Base-by-base conservation (phyloP, 1,140 invertebrate genomes). In the Leguminivora glycinivorella region DNA sequence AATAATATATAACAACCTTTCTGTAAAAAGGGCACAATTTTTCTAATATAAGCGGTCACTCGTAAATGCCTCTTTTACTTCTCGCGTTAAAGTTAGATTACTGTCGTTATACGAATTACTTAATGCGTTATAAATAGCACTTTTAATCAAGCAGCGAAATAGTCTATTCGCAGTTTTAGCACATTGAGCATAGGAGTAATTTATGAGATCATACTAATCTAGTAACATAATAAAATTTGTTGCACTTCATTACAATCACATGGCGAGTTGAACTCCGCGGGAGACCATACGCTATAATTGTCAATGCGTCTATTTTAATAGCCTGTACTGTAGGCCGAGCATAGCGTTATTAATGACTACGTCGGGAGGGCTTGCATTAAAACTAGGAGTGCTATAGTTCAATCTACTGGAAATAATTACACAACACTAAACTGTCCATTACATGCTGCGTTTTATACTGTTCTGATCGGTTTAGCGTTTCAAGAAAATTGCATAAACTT, bases 271-370 rank as follows among this genome's bases (percentile, higher is more conserved):
- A 34, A 71, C 83, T 83, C 74, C 72, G 85, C 80, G 85, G 85
- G 87, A 87, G 84, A 83, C 74, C 69, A 75, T 34, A 72, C 68
- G 70, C 73, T 69, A 70, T 70, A 56, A 72, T 72, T 71, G 38
- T 68, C 58, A 63, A 47, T 29, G 70, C 70, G 66, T 67, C 73
- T 78, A 75, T 80, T 75, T 77, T 76, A 68, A 75, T 71, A 56
- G 63, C 25, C 26, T 26, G 25, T 29, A 63, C 26, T 26, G 25
- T 29, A 63, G 58, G 58, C 58, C 19, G 58, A 63, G 58, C 58
- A 63, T 63, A 22, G 7, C 58, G n/a, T 31, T 63, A 63, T 63
- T 63, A 63, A 63, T 63, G 58, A 31, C 58, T 17, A 17, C 26
- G 58, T 63, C 25, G 22, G 26, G 58, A 34, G 25, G 25, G 10